Base-by-base conservation (phyloP, 2,888 invertebrate genomes). In the Petrolisthes cinctipes region DNA sequence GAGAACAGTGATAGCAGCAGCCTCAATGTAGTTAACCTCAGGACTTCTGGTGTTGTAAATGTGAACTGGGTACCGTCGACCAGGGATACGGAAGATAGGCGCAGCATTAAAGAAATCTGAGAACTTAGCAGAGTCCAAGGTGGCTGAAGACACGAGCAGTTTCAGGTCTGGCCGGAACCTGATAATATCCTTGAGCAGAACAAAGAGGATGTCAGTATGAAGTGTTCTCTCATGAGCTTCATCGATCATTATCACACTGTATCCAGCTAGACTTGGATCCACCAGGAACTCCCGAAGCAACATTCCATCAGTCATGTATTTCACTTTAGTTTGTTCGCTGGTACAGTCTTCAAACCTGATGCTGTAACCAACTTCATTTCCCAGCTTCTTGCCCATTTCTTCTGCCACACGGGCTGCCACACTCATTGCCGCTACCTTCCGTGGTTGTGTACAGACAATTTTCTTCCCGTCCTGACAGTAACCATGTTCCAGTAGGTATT, bases 301-400 rank as follows among this genome's bases (percentile, higher is more conserved):
- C 92, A 99, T 99, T 92, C 99, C 99, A 93, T 99, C 99, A 57
- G 99, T 99, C 99, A 99, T 99, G 92, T 99, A 99, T 93, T 99
- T 99, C 82, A 99, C 95, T 37, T 97, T 94, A 7, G 99, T 99
- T 91, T 98, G 94, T 93, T 99, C 99, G 4, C 98, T 98, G 0
- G 99, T 99, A 92, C 99, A 99, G 93, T 99, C 99, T 94, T 99
- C 99, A 94, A 99, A 99, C 91, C 99, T 95, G 92, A 99, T 99
- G 91, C 94, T 94, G 92, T 95, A 95, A 17, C 95, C 95, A 82
- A 95, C 95, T 93, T 94, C 93, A 93, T 91, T 93, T 93, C 61
- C 99, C 54, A 99, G 94, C 93, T 99, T 99, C 0, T 97, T 97
- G 91, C 95, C 95, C 97, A 99, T 97, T 94, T 99, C 99, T 92